These are phyloP conservation scores for Aphidius colemani DNA, from an alignment of 2,888 invertebrate species.

Conservation along the genomic window DNA sequence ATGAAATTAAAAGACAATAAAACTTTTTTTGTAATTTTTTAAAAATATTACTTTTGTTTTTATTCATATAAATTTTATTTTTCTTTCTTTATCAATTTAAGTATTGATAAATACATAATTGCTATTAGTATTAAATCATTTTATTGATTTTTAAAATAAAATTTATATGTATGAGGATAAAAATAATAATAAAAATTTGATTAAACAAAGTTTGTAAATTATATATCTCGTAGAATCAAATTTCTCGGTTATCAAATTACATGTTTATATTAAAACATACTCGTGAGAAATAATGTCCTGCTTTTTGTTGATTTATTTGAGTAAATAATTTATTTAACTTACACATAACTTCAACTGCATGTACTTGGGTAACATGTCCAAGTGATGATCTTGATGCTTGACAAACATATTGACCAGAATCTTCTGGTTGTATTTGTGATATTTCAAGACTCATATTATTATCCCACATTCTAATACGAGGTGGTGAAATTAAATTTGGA, in stretches of 20 bases:
- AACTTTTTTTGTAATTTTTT: too few relatives aligned
- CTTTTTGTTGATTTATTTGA: background rate
- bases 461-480: conserved; percentile 67
- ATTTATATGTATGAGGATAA: background rate
- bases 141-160: too few relatives aligned
- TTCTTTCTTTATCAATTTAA: too few relatives aligned
- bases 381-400: conserved; percentile 71
- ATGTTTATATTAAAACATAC: background rate
- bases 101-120: too few relatives aligned
- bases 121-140: too few relatives aligned
- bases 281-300: background rate
- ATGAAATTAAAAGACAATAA: background rate
- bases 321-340: conserved; percentile 58
- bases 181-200: background rate
- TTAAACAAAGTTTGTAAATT: background rate
- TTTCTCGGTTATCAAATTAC: background rate
- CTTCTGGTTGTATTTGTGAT: conserved; percentile 63
- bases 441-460: conserved; percentile 74
- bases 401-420: conserved; percentile 73
- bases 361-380: conserved; percentile 73
- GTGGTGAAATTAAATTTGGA: conserved; percentile 62
- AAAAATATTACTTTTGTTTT: too few relatives aligned
- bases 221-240: too few relatives aligned
- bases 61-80: too few relatives aligned
- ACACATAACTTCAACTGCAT: conserved; percentile 81